Percentiles rank a stretch among this genome's conserved stretches.
These are phyloP conservation scores for Vesta saturnalis DNA, from an alignment of 2,888 invertebrate species.

Conservation along the genomic window DNA sequence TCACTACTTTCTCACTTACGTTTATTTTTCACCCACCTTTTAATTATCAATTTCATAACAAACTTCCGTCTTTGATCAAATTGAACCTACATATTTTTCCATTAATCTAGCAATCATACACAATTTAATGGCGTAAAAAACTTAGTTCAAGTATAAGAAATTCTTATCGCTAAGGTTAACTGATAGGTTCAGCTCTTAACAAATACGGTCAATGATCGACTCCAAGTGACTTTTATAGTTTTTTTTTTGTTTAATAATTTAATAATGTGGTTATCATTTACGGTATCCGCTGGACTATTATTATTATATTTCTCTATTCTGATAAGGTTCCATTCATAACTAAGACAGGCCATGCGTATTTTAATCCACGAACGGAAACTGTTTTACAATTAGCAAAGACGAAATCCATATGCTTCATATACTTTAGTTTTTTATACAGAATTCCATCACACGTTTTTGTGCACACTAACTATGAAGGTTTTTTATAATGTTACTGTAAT, in stretches of 20 bases:
- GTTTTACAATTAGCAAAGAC: constrained; percentile 15
- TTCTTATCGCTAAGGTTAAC: constrained; percentile 29
- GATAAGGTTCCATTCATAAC: constrained; percentile 45
- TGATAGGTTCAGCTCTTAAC: constrained; percentile 35
- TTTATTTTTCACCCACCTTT: background rate
- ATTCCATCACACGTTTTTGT: constrained; percentile 31
- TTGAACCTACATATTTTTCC: too few species aligned
- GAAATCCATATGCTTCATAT: constrained; percentile 3
- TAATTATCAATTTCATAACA: background rate
- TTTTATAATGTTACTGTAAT: background rate
- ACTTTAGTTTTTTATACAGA: background rate
- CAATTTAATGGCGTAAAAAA: constrained; percentile 22
- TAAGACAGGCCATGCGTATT: constrained; percentile 15
- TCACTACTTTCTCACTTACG: background rate
- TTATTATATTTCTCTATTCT: constrained; percentile 39
- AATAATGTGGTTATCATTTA: constrained; percentile 44
- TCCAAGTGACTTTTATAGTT: constrained; percentile 47
- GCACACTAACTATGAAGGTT: background rate
- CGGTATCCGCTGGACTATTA: constrained; percentile 47
- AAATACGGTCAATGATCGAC: constrained; percentile 51
- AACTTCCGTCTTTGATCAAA: background rate
- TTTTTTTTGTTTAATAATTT: constrained; percentile 36
- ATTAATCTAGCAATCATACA: too few species aligned
- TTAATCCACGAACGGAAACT: constrained; percentile 18
- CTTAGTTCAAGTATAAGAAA: constrained; percentile 24